Base-by-base conservation (phyloP, 64 coral and sea anemone genomes). In the Orbicella faveolata region DNA sequence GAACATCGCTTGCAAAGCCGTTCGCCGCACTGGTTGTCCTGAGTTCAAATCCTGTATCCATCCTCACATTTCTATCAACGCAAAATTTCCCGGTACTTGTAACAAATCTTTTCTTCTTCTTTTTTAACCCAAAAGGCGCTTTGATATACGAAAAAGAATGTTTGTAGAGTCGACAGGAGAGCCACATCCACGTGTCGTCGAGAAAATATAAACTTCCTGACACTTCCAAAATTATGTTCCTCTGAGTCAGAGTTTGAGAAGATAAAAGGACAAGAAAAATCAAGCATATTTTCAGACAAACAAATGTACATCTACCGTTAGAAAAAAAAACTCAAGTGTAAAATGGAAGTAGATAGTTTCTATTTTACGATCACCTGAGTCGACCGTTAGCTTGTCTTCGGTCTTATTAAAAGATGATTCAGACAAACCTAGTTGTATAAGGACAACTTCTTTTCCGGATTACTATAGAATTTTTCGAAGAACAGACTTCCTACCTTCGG, bases 401-500 rank as follows among this genome's bases (percentile, higher is more conserved):
- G 44, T 48, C 0, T 30, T 30, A 30, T 30, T 30, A 30, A 6
- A 48, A 48, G 44, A 48, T 48, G 44, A 48, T 48, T 30, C 44
- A 48, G 44, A 48, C 44, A 48, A 48, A 48, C 44, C 44, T 6
- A 48, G 44, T 48, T 48, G 4, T 48, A 48, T 6, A 48, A 48
- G 5, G 3, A 48, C 44, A 48, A 48, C 44, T 48, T 6, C 2
- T 48, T 48, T 48, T 48, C 44, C 44, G 5, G 44, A 48, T 6
- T 5, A 48, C 7, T 48, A 6, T 6, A 48, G 44, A 48, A 48
- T 6, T 48, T 48, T 67, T 69, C n/a, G 2, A 73, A 19, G 20
- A 54, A 84, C 78, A 2, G 4, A 13, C 15, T 57, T 51, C 78
- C 18, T 89, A 99, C 97, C 97, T 90, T 99, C 97, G 77, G 85